Conservation (phyloP, 2,888 invertebrate genomes). For the Andrena hattorfiana region DNA sequence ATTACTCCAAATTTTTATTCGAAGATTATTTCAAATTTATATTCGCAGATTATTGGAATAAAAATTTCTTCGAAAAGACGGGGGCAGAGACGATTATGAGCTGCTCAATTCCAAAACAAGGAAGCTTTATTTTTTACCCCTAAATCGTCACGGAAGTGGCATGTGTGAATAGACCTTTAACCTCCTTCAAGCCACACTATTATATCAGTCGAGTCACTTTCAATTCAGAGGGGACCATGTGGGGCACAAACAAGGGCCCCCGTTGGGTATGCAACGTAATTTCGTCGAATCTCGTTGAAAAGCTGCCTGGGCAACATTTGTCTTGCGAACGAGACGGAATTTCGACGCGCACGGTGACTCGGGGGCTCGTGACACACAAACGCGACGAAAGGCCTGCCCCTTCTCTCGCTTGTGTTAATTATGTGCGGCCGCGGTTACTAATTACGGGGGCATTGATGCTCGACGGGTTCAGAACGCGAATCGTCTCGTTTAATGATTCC, state of each 20-base stretch:
- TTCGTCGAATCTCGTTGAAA: not conserved
- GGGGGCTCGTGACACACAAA: conserved; percentile 40
- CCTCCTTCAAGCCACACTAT: too few relatives aligned
- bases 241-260: too few relatives aligned
- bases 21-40: too few relatives aligned
- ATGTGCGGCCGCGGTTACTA: conserved; percentile 39
- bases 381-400: conserved; percentile 6
- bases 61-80: too few relatives aligned
- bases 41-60: too few relatives aligned
- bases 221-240: not conserved
- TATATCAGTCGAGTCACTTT: not conserved
- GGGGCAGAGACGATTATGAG: too few relatives aligned
- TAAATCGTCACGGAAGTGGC: too few relatives aligned
- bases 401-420: conserved; percentile 40
- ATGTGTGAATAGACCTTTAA: too few relatives aligned
- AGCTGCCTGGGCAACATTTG: not conserved
- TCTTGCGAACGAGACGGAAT: not conserved
- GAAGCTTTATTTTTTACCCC: too few relatives aligned
- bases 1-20: too few relatives aligned
- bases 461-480: conserved; percentile 19
- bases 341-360: not conserved
- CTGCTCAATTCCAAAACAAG: too few relatives aligned
- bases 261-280: not conserved
- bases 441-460: conserved; percentile 45
- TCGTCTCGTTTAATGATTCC: conserved; percentile 39